Conservation (phyloP, 2,113 vertebrate genomes). For the Cyanoramphus novaezelandiae region DNA sequence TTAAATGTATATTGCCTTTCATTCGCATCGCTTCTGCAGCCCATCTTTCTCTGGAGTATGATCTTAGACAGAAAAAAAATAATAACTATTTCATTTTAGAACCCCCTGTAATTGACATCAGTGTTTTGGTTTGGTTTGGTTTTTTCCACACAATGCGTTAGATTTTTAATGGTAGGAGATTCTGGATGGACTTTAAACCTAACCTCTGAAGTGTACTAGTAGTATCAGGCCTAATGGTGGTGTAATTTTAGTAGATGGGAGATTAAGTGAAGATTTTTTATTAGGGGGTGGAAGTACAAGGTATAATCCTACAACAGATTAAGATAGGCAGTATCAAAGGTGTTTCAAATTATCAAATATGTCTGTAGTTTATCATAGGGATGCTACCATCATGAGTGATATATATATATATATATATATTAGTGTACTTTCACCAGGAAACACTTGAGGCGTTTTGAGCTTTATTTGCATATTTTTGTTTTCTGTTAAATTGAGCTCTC, state of each 20-base stretch:
- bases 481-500: neutral
- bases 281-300: neutral
- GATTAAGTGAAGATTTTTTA: neutral
- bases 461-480: neutral
- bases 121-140: neutral
- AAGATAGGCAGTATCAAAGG: neutral
- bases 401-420: neutral
- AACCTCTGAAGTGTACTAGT: neutral
- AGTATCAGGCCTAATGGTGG: neutral
- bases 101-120: neutral
- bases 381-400: neutral
- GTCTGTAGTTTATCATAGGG: neutral
- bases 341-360: neutral
- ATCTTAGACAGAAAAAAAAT: neutral
- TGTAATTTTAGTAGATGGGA: neutral
- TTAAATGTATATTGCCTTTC: neutral
- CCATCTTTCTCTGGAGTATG: neutral
- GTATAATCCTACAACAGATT: neutral
- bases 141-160: neutral
- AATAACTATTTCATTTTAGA: neutral
- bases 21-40: neutral
- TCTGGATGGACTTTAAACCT: neutral
- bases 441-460: neutral
- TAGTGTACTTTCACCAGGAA: neutral
- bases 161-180: neutral